phyloP scores from a whole-genome alignment of 1,140 invertebrate genomes.

The Microplitis mediator region DNA sequence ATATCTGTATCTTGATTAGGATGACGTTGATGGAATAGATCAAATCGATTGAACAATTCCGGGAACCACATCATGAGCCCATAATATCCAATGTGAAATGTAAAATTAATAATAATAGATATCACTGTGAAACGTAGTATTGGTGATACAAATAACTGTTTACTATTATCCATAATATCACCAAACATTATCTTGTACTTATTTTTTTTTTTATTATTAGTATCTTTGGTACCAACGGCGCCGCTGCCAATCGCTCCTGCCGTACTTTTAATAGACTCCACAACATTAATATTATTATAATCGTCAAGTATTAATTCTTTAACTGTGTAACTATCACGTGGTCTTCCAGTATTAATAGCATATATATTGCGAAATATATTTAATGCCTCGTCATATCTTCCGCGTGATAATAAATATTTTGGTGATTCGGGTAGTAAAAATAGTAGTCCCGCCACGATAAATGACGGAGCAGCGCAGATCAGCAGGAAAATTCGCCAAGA shows the following conservation, averaged over 20 bases:
- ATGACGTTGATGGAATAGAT: conserved; percentile 71
- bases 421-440: conserved; percentile 91
- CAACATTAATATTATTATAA: conserved; percentile 61
- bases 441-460: conserved; percentile 80
- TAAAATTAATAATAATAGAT: conserved; percentile 85
- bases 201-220: conserved; percentile 56
- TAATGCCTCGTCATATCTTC: conserved; percentile 78
- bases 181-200: conserved; percentile 74
- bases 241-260: too few species aligned
- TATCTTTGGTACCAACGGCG: conserved; percentile 48
- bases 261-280: conserved; percentile 15
- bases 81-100: conserved; percentile 89
- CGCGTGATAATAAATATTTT: conserved; percentile 81
- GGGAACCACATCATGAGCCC: conserved; percentile 93
- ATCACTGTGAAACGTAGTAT: conserved; percentile 81
- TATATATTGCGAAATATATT: conserved; percentile 82
- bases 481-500: conserved; percentile 91
- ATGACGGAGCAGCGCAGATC: conserved; percentile 84
- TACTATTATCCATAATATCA: conserved; percentile 80
- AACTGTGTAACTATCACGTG: conserved; percentile 75
- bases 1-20: conserved; percentile 69
- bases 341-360: conserved; percentile 77
- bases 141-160: conserved; percentile 76
- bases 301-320: conserved; percentile 78
- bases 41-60: conserved; percentile 85